Base-by-base conservation (phyloP, 1,140 invertebrate species). In the Tetragonula clypearis region DNA sequence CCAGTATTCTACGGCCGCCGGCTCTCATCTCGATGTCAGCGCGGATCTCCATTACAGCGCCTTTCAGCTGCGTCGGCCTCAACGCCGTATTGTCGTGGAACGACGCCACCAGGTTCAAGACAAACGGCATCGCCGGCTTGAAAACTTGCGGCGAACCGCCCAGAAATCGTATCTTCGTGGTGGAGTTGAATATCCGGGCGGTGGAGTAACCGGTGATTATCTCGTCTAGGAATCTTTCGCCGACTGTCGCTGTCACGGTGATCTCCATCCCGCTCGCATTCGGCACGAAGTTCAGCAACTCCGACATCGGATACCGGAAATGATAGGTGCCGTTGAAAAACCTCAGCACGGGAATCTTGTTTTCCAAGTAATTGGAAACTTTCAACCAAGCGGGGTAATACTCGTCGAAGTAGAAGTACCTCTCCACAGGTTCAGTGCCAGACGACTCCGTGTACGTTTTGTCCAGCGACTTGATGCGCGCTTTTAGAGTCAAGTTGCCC, bases 141-240 rank as follows among this genome's bases (percentile, higher is more conserved):
- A 99, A 99, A 19, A 99, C 97, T 94, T 99, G 98, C 8, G 98
- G 97, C 0, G 96, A 97, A 49, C 98, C 98, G 1, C 99, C 99
- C 0, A 99, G 95, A 93, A 99, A 99, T 62, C 96, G 95, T 0
- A 99, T 95, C 81, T 96, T 96, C 17, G 99, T 95, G 9, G 97
- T 97, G 0, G 98, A 98, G 93, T 98, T 98, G 92, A 97, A 99
- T 55, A 99, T 97, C 79, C 98, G 95, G 0, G 98, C 97, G 49
- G 97, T 97, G 1, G 98, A 97, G 95, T 97, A 98, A 0, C 98
- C 99, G 89, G 98, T 96, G 19, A 98, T 96, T 23, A 98, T 95
- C 94, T 98, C 97, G 92, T 98, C 97, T 79, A 98, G 96, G 94
- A 98, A 99, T 89, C 97, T 96, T 90, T 99, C 99, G 1, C 98